Conservation (phyloP, 2,888 invertebrate genomes). For the Eupithecia dodoneata region DNA sequence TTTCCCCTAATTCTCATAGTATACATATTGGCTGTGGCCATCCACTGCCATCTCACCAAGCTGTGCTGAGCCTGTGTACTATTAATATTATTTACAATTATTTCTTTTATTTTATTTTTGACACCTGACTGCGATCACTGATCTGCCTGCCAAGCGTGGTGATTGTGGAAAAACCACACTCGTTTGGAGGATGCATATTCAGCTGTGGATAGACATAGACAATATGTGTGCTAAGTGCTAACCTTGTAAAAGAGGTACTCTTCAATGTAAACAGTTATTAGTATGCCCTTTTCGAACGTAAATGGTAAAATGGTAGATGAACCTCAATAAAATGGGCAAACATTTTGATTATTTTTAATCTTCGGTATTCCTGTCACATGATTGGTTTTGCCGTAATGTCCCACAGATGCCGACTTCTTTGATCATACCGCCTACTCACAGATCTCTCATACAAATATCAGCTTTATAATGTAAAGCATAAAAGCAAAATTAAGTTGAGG, state of each 20-base stretch:
- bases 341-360: constrained; percentile 61
- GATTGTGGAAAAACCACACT: not conserved
- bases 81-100: too few relatives aligned
- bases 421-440: constrained; percentile 65
- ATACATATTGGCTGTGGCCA: too few relatives aligned
- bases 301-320: too few relatives aligned
- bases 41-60: too few relatives aligned
- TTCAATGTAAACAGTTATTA: constrained; percentile 2
- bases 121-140: not conserved
- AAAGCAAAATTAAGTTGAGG: constrained; percentile 15
- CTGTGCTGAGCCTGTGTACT: too few relatives aligned
- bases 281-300: constrained; percentile 21
- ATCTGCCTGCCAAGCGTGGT: not conserved
- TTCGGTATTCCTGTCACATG: constrained; percentile 66
- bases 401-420: constrained; percentile 71
- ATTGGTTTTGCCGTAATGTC: constrained; percentile 75
- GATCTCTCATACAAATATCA: constrained; percentile 20
- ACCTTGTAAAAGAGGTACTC: too few relatives aligned
- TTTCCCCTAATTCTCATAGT: too few relatives aligned
- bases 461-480: constrained; percentile 21
- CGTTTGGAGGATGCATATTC: too few relatives aligned
- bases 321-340: constrained; percentile 59
- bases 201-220: not conserved
- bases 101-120: not conserved
- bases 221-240: not conserved